phyloP scores from a whole-genome alignment of 1,140 invertebrate genomes.

The Ceratosolen fusciceps region DNA sequence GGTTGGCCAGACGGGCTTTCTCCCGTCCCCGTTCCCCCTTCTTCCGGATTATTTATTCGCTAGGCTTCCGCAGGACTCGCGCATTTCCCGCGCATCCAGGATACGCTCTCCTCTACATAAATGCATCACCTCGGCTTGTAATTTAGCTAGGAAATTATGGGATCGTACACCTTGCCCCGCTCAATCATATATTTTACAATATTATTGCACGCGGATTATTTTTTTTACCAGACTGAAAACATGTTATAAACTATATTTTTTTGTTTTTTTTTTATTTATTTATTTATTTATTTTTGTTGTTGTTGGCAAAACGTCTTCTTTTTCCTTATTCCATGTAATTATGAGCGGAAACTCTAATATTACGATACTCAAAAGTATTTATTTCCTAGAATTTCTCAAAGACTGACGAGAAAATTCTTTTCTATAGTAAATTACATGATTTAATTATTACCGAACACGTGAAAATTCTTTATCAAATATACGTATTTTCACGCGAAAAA shows the following conservation, averaged over 20 bases:
- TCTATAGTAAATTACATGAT: too few relatives aligned
- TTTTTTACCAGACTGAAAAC: not conserved
- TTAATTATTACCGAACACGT: too few relatives aligned
- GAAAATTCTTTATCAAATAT: too few relatives aligned
- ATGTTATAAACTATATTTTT: not conserved
- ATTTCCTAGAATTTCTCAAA: too few relatives aligned
- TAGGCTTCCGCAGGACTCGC: slow-evolving; percentile 64
- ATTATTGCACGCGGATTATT: not conserved
- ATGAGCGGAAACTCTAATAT: not conserved
- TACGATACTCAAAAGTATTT: too few relatives aligned
- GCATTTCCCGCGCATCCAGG: slow-evolving; percentile 64
- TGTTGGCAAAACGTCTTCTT: not conserved
- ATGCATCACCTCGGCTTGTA: slow-evolving; percentile 63
- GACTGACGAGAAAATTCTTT: too few relatives aligned
- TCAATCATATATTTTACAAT: not conserved
- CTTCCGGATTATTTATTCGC: slow-evolving; percentile 68
- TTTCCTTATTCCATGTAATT: not conserved
- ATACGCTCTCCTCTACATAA: slow-evolving; percentile 65
- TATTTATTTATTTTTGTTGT: too few relatives aligned
- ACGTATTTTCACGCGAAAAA: too few relatives aligned
- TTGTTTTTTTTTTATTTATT: too few relatives aligned
- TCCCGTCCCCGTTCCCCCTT: slow-evolving; percentile 48
- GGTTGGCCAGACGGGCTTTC: not conserved
- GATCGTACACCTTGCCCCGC: slow-evolving; percentile 42
- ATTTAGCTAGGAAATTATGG: slow-evolving; percentile 52